phyloP scores from a whole-genome alignment of 2,113 vertebrate species.

The Aphyosemion australe region DNA sequence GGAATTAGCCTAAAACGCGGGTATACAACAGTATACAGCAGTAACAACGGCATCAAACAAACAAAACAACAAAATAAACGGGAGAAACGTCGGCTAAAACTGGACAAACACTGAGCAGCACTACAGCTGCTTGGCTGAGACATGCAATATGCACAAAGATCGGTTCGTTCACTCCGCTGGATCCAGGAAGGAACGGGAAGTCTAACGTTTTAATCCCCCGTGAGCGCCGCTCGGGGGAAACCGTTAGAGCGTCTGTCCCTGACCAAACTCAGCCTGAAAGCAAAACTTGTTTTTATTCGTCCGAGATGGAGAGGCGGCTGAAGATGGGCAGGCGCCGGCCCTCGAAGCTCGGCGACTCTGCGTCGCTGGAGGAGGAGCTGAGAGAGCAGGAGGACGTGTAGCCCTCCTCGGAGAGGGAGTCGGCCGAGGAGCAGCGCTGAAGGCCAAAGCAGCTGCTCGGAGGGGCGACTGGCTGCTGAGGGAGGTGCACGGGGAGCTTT shows the following conservation, averaged over 20 bases:
- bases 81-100: conserved; percentile 56
- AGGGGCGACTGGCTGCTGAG: conserved; percentile 24
- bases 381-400: conserved; percentile 80
- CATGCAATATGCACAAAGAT: conserved; percentile 82
- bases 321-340: conserved; percentile 81
- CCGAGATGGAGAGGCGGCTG: conserved; percentile 80
- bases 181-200: conserved; percentile 10
- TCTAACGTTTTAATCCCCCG: conserved; percentile 7
- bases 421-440: conserved; percentile 72
- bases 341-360: conserved; percentile 77
- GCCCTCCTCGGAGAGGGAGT: conserved; percentile 83
- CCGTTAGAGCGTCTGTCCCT: conserved; percentile 5
- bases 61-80: background rate
- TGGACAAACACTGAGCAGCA: conserved; percentile 70
- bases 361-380: conserved; percentile 76
- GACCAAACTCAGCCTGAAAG: conserved; percentile 23
- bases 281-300: conserved; percentile 64
- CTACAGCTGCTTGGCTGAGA: conserved; percentile 65
- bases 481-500: conserved; percentile 26
- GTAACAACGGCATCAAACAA: conserved; percentile 42
- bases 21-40: conserved; percentile 84
- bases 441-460: conserved; percentile 32
- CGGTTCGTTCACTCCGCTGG: conserved; percentile 35
- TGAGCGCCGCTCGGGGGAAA: conserved; percentile 6
- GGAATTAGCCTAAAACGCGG: conserved; percentile 47